Evolutionary conservation across 2,888 invertebrate species (phyloP).

Genomic region (Patella ulyssiponensis): DNA sequence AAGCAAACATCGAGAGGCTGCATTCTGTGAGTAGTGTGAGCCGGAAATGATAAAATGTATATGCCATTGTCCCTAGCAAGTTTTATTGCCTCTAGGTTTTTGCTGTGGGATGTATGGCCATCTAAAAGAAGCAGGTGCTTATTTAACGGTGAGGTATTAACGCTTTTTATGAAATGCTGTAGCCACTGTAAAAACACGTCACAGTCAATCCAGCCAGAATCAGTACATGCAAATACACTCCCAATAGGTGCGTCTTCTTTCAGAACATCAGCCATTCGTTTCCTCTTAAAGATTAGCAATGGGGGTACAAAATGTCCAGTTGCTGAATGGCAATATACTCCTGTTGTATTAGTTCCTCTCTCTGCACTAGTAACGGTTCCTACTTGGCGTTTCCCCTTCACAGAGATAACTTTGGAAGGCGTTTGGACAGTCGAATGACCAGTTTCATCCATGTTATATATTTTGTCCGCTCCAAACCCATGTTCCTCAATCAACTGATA

Average conservation of each 20-base stretch:
- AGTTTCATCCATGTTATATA: slow-evolving; percentile 42
- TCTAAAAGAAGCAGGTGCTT: neutral
- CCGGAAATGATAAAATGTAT: neutral
- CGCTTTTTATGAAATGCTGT: neutral
- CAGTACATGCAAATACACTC: neutral
- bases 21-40: neutral
- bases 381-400: slow-evolving; percentile 33
- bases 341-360: slow-evolving; percentile 21
- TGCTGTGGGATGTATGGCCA: slow-evolving; percentile 5
- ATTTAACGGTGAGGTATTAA: neutral
- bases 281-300: slow-evolving; percentile 33
- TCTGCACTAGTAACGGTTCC: slow-evolving; percentile 36
- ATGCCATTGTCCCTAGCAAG: neutral
- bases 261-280: neutral
- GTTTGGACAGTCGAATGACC: slow-evolving; percentile 39
- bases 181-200: neutral
- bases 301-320: slow-evolving; percentile 31
- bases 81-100: neutral
- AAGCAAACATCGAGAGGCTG: neutral
- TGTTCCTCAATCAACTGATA: slow-evolving; percentile 31
- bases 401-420: slow-evolving; percentile 28
- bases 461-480: slow-evolving; percentile 21
- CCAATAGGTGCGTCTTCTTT: neutral
- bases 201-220: slow-evolving; percentile 1
- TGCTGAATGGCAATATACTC: slow-evolving; percentile 9